Conservation (phyloP, 1,140 invertebrate genomes). For the Popillia japonica region DNA sequence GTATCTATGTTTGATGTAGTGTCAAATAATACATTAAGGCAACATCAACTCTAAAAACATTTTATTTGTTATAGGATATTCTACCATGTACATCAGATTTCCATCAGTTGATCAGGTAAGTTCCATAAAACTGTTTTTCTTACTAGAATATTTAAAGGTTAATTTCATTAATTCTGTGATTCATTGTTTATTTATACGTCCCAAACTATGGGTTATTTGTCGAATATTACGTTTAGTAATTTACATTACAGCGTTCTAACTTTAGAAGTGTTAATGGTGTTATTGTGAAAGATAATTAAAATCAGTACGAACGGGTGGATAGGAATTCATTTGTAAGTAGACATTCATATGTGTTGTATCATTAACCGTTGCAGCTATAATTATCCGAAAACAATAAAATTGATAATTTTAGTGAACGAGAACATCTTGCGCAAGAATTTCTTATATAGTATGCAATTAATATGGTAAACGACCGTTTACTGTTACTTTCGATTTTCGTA, state of each 20-base stretch:
- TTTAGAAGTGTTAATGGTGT: conserved; percentile 2
- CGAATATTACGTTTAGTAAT: background rate
- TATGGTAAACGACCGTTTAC: conserved; percentile 19
- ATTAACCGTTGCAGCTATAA: conserved; percentile 24
- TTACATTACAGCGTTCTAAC: background rate
- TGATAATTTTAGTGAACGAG: conserved; percentile 23
- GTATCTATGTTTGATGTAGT: too few species aligned
- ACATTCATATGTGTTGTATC: background rate
- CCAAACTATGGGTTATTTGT: background rate
- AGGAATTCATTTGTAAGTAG: conserved; percentile 17
- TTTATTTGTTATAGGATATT: background rate
- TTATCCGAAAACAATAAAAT: conserved; percentile 35
- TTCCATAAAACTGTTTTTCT: background rate
- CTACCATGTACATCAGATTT: conserved; percentile 3
- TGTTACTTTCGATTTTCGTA: conserved; percentile 29
- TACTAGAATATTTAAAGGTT: background rate
- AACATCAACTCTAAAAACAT: too few species aligned
- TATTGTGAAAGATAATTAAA: conserved; percentile 18
- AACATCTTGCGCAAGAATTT: background rate
- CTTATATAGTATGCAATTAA: conserved; percentile 18
- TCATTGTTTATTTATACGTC: too few species aligned
- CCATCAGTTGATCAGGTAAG: conserved; percentile 2
- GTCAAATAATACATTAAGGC: too few species aligned
- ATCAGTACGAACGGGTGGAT: background rate
- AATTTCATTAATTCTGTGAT: background rate